These are phyloP conservation scores for Hemicentrotus pulcherrimus DNA, from an alignment of 35 echinoderm and acorn worm genomes.

Conservation along the genomic window DNA sequence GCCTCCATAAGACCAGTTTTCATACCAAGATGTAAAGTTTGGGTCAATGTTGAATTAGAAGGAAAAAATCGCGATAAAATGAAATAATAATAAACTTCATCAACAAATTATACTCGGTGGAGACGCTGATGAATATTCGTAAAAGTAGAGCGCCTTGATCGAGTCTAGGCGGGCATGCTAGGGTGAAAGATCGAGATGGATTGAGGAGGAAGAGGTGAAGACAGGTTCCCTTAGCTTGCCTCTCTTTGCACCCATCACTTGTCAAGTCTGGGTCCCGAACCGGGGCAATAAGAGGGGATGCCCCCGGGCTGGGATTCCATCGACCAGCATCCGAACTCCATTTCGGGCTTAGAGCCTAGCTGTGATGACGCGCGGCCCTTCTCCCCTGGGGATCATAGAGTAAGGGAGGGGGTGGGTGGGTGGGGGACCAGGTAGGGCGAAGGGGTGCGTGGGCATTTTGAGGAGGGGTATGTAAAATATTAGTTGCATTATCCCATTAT, in stretches of 20 bases:
- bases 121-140: not conserved
- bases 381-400: not conserved
- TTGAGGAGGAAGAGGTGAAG: constrained; percentile 45
- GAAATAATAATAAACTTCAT: not conserved
- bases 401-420: not conserved
- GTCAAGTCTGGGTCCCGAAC: constrained; percentile 49
- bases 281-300: constrained; percentile 29
- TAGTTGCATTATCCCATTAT: not conserved
- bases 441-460: not conserved
- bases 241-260: constrained; percentile 51
- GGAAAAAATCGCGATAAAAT: not conserved
- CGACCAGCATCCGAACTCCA: constrained; percentile 39
- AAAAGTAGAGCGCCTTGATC: not conserved
- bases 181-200: constrained; percentile 45
- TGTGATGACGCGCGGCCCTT: constrained; percentile 27
- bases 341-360: constrained; percentile 11
- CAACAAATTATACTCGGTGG: not conserved
- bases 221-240: constrained; percentile 31
- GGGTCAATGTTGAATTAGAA: not conserved
- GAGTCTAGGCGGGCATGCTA: not conserved
- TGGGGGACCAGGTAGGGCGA: not conserved
- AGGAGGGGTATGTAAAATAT: not conserved
- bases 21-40: no score
- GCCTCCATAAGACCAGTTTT: no score
- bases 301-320: constrained; percentile 39